phyloP scores from a whole-genome alignment of 2,113 vertebrate species.

The Nothocercus julius region DNA sequence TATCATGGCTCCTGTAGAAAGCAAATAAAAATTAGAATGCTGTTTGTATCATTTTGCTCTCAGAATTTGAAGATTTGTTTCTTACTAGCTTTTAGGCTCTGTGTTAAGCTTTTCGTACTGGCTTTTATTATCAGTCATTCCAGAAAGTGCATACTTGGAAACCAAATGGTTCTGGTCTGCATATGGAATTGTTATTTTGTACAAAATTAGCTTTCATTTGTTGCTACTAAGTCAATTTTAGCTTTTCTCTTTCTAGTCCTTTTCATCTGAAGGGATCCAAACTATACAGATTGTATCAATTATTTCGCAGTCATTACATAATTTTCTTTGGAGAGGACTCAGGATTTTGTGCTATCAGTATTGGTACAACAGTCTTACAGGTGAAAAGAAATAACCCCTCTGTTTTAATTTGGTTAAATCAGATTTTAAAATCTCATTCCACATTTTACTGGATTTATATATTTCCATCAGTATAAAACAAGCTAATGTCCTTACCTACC shows the following conservation, averaged over 20 bases:
- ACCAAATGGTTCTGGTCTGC: not conserved
- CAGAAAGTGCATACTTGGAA: not conserved
- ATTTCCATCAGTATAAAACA: not conserved
- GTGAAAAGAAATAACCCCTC: not conserved
- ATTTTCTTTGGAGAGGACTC: not conserved
- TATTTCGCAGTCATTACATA: not conserved
- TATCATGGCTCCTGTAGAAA: not conserved
- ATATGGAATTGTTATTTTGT: not conserved
- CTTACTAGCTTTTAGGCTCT: not conserved
- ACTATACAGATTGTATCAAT: not conserved
- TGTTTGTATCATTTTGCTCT: not conserved
- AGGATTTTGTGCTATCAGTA: not conserved
- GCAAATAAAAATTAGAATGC: not conserved
- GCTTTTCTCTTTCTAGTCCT: slow-evolving; percentile 32
- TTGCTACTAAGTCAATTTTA: not conserved
- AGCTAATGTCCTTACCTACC: not conserved
- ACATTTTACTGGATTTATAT: not conserved
- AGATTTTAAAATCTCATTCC: not conserved
- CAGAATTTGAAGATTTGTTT: not conserved
- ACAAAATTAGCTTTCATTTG: not conserved
- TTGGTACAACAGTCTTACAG: not conserved
- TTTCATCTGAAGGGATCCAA: not conserved
- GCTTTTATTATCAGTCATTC: not conserved
- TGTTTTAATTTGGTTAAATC: not conserved
- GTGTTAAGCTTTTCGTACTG: not conserved